These are phyloP conservation scores for Todus mexicanus DNA, from an alignment of 2,797 vertebrate species.

Conservation along the genomic window DNA sequence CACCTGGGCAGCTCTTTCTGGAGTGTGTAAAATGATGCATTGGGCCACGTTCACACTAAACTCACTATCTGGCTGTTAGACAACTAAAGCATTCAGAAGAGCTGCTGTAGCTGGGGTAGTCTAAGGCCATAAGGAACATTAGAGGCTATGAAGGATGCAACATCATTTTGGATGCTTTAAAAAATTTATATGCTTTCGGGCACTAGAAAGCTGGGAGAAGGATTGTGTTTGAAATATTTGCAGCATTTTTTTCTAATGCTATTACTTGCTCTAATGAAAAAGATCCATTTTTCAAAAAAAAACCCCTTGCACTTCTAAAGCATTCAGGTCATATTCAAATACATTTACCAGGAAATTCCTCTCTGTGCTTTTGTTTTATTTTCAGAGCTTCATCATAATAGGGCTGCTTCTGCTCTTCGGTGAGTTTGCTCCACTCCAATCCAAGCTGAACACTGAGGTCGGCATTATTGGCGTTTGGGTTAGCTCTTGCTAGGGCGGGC, in stretches of 20 bases:
- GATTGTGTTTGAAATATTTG: neutral
- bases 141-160: neutral
- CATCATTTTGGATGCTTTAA: neutral
- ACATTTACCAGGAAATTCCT: constrained; percentile 82
- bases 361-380: constrained; percentile 80
- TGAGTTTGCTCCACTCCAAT: constrained; percentile 75
- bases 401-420: constrained; percentile 83
- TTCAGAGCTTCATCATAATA: constrained; percentile 82
- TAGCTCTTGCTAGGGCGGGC: constrained; percentile 73
- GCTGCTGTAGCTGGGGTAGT: neutral
- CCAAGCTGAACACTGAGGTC: constrained; percentile 81
- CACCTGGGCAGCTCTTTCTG: neutral
- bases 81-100: neutral
- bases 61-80: neutral
- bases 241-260: neutral
- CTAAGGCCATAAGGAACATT: neutral
- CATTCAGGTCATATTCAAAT: neutral
- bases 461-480: constrained; percentile 68
- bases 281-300: neutral
- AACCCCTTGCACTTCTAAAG: neutral
- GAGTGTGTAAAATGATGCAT: neutral
- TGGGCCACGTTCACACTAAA: neutral
- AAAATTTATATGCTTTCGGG: neutral
- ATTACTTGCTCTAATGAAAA: neutral
- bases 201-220: neutral